phyloP scores from a whole-genome alignment of 2,113 vertebrate genomes.

The Dicaeum eximium region DNA sequence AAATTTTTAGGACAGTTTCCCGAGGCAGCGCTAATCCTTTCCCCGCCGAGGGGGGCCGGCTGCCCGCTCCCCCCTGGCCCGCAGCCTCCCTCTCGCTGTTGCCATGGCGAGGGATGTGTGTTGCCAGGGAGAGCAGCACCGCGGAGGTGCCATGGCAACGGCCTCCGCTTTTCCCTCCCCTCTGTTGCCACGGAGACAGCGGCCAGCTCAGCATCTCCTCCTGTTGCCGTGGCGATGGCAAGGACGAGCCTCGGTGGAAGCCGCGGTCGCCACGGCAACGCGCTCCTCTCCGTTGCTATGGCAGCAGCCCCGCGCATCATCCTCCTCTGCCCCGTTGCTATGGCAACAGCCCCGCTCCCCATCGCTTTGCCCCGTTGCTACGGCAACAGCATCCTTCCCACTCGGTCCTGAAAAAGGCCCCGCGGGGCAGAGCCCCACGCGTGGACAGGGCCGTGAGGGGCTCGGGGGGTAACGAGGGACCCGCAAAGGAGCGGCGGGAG shows the following conservation, averaged over 20 bases:
- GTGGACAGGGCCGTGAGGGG: background rate
- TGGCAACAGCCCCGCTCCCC: constrained; percentile 40
- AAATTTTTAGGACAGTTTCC: constrained; percentile 40
- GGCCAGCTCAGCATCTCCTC: constrained; percentile 15
- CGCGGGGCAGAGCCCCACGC: background rate
- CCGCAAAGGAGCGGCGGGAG: background rate
- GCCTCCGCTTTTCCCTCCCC: background rate
- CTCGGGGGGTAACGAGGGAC: background rate
- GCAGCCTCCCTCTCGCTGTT: constrained; percentile 66
- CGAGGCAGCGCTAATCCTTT: constrained; percentile 5
- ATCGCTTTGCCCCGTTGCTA: constrained; percentile 43
- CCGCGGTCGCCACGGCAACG: constrained; percentile 14
- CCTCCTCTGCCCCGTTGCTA: constrained; percentile 50
- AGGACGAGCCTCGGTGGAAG: background rate
- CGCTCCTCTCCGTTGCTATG: background rate
- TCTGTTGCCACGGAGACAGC: constrained; percentile 60
- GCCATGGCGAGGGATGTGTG: constrained; percentile 70
- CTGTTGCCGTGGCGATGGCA: constrained; percentile 29
- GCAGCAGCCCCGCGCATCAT: constrained; percentile 16
- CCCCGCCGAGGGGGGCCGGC: constrained; percentile 23
- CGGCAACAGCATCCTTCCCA: constrained; percentile 36
- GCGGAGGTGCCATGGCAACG: constrained; percentile 59
- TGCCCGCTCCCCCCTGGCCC: constrained; percentile 14
- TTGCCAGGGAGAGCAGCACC: constrained; percentile 72
- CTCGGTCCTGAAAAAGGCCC: background rate